These are phyloP conservation scores for Agrochola lota DNA, from an alignment of 2,888 invertebrate species.

Conservation along the genomic window DNA sequence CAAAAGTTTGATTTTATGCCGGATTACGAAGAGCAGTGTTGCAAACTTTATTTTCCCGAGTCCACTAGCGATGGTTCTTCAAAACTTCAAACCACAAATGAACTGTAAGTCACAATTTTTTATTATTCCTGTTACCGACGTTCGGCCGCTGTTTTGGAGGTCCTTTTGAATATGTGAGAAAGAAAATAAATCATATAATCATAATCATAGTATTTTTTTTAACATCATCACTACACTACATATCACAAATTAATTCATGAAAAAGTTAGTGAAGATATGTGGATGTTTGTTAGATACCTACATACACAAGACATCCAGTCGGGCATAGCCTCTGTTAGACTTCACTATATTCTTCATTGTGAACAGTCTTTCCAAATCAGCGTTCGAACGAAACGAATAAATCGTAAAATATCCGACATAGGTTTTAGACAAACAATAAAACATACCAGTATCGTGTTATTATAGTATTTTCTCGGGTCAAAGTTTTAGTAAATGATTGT, in stretches of 20 bases:
- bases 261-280: not conserved
- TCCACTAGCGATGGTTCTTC: not conserved
- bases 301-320: not conserved
- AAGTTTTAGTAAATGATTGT: not conserved
- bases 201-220: not conserved
- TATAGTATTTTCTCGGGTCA: not conserved
- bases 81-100: not conserved
- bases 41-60: not conserved
- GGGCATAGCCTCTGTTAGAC: no score
- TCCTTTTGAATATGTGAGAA: not conserved
- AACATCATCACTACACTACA: not conserved
- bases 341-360: no score
- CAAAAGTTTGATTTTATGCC: conserved; percentile 32
- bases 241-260: not conserved
- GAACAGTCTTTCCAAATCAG: no score
- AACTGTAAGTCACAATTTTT: not conserved
- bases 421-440: not conserved
- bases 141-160: not conserved
- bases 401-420: not conserved
- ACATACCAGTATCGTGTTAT: not conserved
- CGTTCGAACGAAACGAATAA: not conserved
- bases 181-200: not conserved
- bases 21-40: conserved; percentile 5
- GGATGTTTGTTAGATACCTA: not conserved
- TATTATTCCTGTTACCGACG: not conserved